phyloP scores from a whole-genome alignment of 2,113 vertebrate genomes.

The Polyodon spathula region DNA sequence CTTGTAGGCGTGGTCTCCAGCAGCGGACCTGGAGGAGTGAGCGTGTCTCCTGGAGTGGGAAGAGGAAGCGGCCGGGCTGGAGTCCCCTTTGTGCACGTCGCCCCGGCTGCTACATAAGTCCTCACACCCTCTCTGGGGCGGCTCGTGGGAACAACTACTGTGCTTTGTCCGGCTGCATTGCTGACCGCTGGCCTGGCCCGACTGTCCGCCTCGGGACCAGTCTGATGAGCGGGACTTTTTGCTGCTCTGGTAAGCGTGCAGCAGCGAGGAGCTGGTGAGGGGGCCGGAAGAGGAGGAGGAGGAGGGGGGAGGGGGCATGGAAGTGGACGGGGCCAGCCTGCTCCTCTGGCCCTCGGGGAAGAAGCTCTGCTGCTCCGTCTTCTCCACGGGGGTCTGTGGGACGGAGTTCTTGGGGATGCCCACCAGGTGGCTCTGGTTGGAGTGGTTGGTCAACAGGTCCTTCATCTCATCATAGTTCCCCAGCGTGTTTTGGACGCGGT shows the following conservation, averaged over 20 bases:
- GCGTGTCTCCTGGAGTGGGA: constrained; percentile 59
- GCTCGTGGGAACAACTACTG: constrained; percentile 54
- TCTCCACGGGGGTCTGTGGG: constrained; percentile 68
- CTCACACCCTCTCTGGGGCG: constrained; percentile 62
- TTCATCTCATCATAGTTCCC: constrained; percentile 95
- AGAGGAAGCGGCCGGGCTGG: constrained; percentile 57
- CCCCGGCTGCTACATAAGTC: constrained; percentile 73
- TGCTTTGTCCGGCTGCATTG: constrained; percentile 62
- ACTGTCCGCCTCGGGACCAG: constrained; percentile 66
- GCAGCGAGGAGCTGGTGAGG: constrained; percentile 39
- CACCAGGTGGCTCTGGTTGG: constrained; percentile 92
- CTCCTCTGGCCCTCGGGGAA: constrained; percentile 64
- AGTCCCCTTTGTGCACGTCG: constrained; percentile 77
- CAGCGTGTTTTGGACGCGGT: constrained; percentile 84
- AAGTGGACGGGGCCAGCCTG: constrained; percentile 43
- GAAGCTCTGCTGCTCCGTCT: constrained; percentile 63
- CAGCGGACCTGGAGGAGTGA: constrained; percentile 50
- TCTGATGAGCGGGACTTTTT: constrained; percentile 76
- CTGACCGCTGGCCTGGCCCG: constrained; percentile 42
- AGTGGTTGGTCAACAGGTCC: constrained; percentile 84
- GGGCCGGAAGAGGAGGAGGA: constrained; percentile 50
- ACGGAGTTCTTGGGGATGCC: constrained; percentile 88
- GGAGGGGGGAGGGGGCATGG: constrained; percentile 55
- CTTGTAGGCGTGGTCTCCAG: constrained; percentile 57
- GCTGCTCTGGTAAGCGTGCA: constrained; percentile 56